Conservation (phyloP, 2,113 vertebrate species). For the Jaculus jaculus region DNA sequence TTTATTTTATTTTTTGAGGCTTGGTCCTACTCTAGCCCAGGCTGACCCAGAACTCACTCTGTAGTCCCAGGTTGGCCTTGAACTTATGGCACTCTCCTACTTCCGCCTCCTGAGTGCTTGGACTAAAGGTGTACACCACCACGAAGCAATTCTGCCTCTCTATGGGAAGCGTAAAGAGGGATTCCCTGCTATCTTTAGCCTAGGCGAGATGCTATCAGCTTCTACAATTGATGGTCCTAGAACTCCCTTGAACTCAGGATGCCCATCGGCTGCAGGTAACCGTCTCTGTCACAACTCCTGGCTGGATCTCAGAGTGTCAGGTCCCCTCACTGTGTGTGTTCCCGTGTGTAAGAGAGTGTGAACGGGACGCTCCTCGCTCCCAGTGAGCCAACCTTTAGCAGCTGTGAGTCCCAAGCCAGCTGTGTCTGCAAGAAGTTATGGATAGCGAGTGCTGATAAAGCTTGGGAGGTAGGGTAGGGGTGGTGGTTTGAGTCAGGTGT, state of each 20-base stretch:
- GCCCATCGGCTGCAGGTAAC: background rate
- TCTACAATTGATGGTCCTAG: background rate
- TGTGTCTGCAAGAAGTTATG: background rate
- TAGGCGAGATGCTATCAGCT: background rate
- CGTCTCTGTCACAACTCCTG: background rate
- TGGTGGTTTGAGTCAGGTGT: too few relatives aligned
- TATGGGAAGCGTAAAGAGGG: background rate
- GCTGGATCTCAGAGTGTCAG: background rate
- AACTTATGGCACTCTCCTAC: too few relatives aligned
- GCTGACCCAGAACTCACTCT: too few relatives aligned
- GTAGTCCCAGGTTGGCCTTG: too few relatives aligned
- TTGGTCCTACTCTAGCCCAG: too few relatives aligned
- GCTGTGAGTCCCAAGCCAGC: background rate
- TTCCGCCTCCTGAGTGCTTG: too few relatives aligned
- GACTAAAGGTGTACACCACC: too few relatives aligned
- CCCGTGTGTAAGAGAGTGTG: background rate
- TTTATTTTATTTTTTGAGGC: too few relatives aligned
- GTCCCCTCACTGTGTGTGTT: accelerated
- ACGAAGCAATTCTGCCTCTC: background rate
- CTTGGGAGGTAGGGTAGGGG: background rate
- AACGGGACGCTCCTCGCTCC: background rate
- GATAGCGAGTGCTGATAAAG: background rate
- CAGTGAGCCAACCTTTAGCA: background rate
- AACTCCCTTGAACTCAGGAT: background rate
- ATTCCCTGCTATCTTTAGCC: background rate